A percentile compares a stretch with the other conserved stretches of the same genome.
These are phyloP conservation scores for Arbacia lixula DNA, from an alignment of 53 echinoderm and acorn worm species.

Conservation along the genomic window DNA sequence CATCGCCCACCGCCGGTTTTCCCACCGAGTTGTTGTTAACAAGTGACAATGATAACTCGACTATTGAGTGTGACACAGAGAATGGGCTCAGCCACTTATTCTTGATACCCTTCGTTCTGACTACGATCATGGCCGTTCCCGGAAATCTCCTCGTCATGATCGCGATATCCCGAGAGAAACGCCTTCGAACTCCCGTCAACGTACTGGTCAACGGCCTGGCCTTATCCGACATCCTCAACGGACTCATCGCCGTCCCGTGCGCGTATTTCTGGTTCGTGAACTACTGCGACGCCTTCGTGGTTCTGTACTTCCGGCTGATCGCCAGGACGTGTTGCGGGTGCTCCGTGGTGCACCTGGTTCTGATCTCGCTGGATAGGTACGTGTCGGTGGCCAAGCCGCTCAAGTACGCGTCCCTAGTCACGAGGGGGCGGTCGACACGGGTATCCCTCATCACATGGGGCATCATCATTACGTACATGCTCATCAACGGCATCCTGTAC, in stretches of 20 bases:
- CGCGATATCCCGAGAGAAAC: neutral
- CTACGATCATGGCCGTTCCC: constrained; percentile 10
- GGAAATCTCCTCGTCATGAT: constrained; percentile 40
- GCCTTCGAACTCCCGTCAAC: constrained; percentile 20
- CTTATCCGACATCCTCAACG: constrained; percentile 31
- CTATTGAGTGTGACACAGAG: no score
- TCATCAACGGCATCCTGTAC: constrained; percentile 4
- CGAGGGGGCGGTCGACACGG: constrained; percentile 12
- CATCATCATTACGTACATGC: constrained; percentile 30
- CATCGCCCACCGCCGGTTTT: no score
- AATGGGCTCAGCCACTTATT: no score
- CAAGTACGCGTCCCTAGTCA: constrained; percentile 33
- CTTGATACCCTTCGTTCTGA: constrained; percentile 22
- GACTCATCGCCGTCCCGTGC: constrained; percentile 7
- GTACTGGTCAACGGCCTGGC: constrained; percentile 28
- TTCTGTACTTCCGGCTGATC: constrained; percentile 35
- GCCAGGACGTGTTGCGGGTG: constrained; percentile 33
- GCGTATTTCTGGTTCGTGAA: constrained; percentile 46
- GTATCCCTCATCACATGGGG: neutral
- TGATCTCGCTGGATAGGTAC: constrained; percentile 29
- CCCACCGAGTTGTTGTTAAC: no score
- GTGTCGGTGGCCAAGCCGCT: constrained; percentile 30
- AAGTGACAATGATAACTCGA: no score
- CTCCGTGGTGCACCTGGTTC: constrained; percentile 37
- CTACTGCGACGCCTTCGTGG: constrained; percentile 13